These are phyloP conservation scores for Brachyalestes nurse DNA, from an alignment of 2,797 vertebrate genomes.

Conservation along the genomic window DNA sequence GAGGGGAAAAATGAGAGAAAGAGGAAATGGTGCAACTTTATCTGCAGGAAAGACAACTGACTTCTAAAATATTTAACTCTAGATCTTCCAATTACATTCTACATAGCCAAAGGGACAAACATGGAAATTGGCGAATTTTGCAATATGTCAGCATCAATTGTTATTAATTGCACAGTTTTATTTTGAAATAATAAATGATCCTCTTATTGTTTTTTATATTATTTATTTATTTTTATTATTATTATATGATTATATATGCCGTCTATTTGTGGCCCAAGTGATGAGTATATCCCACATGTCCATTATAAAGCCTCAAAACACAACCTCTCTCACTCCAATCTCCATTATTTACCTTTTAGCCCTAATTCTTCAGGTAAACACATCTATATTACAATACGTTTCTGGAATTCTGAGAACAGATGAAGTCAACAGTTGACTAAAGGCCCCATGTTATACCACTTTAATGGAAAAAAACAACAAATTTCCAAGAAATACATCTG, in stretches of 20 bases:
- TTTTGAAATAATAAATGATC: too few species aligned
- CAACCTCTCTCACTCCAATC: background rate
- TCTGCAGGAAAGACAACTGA: conserved; percentile 1
- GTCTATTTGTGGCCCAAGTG: background rate
- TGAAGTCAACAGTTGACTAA: background rate
- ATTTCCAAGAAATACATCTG: conserved; percentile 9
- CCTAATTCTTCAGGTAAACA: background rate
- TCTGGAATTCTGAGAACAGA: too few species aligned
- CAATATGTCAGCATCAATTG: too few species aligned
- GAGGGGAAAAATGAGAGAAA: background rate
- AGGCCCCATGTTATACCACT: background rate
- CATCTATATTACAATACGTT: background rate
- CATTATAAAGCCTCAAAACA: background rate
- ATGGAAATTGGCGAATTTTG: too few species aligned
- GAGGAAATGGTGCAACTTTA: background rate
- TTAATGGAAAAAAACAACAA: background rate
- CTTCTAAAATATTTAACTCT: background rate
- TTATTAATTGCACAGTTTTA: too few species aligned
- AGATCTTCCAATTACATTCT: background rate
- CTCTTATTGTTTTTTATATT: too few species aligned
- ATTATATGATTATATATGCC: background rate
- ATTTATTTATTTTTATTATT: too few species aligned
- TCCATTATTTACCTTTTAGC: background rate
- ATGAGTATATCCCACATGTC: too few species aligned
- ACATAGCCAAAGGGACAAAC: background rate